A percentile compares a stretch with the other conserved stretches of the same genome.
These are phyloP conservation scores for Mayetiola destructor DNA, from an alignment of 2,888 invertebrate species.

Conservation along the genomic window DNA sequence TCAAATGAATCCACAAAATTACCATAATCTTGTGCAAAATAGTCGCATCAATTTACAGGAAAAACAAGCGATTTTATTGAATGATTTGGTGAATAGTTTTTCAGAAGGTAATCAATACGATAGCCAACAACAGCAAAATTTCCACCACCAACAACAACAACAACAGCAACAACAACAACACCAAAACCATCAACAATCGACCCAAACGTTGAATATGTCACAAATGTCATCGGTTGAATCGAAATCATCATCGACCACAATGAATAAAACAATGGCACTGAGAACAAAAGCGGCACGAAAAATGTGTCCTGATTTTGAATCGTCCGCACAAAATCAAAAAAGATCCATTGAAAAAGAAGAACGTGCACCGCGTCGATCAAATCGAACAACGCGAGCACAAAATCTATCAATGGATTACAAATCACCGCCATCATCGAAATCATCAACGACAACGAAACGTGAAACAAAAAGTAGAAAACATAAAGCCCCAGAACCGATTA, in stretches of 20 bases:
- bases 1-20: constrained; percentile 19
- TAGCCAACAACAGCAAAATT: not conserved
- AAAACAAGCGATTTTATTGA: constrained; percentile 18
- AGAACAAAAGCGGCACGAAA: constrained; percentile 8
- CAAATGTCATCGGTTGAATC: too few relatives aligned
- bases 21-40: constrained; percentile 19
- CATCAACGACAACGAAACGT: not conserved
- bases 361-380: not conserved
- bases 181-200: not conserved
- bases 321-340: not conserved
- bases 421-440: constrained; percentile 1
- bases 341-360: not conserved
- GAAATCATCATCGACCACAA: not conserved
- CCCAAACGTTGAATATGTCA: too few relatives aligned
- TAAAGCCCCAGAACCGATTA: too few relatives aligned
- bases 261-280: not conserved
- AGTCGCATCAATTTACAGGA: constrained; percentile 20
- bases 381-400: constrained; percentile 1
- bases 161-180: not conserved
- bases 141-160: not conserved
- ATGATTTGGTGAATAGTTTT: constrained; percentile 14
- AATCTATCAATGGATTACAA: not conserved
- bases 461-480: not conserved
- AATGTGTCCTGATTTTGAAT: not conserved
- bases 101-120: constrained; percentile 8